phyloP scores from a whole-genome alignment of 2,113 vertebrate species.

The Pao palembangensis region DNA sequence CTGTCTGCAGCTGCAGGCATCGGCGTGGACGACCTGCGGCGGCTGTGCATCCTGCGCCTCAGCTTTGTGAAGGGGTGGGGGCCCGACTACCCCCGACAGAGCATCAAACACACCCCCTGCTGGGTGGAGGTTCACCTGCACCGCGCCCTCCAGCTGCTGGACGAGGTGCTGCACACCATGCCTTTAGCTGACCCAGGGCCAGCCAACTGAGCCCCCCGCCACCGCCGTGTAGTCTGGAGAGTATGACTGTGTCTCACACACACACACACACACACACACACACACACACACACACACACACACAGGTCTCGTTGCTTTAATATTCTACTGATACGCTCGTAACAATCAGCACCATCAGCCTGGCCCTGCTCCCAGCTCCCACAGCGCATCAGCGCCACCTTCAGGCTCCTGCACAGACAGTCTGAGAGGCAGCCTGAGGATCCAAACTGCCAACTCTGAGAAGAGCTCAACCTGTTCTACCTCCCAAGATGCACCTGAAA shows the following conservation, averaged over 20 bases:
- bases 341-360: constrained; percentile 35
- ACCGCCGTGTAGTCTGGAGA: constrained; percentile 16
- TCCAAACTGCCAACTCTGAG: too few species aligned
- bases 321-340: constrained; percentile 13
- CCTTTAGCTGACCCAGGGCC: constrained; percentile 72
- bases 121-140: constrained; percentile 81
- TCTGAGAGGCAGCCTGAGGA: too few species aligned
- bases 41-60: constrained; percentile 76
- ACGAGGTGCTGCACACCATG: constrained; percentile 80
- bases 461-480: too few species aligned
- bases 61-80: constrained; percentile 83
- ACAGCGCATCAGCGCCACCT: background rate
- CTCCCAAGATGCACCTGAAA: too few species aligned
- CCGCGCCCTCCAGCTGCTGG: constrained; percentile 77
- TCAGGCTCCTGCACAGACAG: too few species aligned
- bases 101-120: constrained; percentile 81
- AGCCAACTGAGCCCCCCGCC: constrained; percentile 56
- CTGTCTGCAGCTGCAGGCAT: constrained; percentile 77
- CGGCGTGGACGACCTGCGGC: constrained; percentile 75
- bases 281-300: constrained; percentile 9
- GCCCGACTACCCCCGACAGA: constrained; percentile 76
- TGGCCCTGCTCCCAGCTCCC: background rate
- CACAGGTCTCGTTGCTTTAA: too few species aligned
- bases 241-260: constrained; percentile 22
- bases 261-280: background rate